Percentiles rank a stretch among this genome's conserved stretches.
phyloP scores from a whole-genome alignment of 2,797 vertebrate species.

The Takifugu rubripes region DNA sequence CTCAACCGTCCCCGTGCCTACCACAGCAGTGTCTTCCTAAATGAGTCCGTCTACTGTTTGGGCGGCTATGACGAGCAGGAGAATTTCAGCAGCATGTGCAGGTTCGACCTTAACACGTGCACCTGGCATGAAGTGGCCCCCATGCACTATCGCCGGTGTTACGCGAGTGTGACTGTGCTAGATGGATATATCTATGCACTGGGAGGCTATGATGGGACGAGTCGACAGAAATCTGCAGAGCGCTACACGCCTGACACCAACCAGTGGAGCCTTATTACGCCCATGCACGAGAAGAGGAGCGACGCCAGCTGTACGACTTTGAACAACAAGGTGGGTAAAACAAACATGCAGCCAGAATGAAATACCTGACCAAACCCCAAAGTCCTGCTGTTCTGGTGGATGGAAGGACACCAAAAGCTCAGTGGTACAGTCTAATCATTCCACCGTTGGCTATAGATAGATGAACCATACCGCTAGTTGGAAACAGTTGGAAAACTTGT shows the following conservation, averaged over 20 bases:
- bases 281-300: conserved; percentile 77
- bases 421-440: too few species aligned
- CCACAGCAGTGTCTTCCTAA: conserved; percentile 73
- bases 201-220: conserved; percentile 79
- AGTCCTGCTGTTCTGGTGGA: too few species aligned
- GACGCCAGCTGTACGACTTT: conserved; percentile 78
- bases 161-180: conserved; percentile 77
- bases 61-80: conserved; percentile 77
- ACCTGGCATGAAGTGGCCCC: conserved; percentile 80
- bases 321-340: conserved; percentile 62
- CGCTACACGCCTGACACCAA: conserved; percentile 77
- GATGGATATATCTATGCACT: conserved; percentile 80
- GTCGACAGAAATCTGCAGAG: conserved; percentile 76
- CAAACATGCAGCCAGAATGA: background rate
- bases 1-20: conserved; percentile 76
- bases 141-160: conserved; percentile 81
- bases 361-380: too few species aligned
- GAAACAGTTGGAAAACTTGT: too few species aligned
- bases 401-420: too few species aligned
- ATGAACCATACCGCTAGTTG: too few species aligned
- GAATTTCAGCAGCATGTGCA: conserved; percentile 76
- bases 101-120: conserved; percentile 70
- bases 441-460: too few species aligned
- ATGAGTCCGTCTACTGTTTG: conserved; percentile 51
- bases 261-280: conserved; percentile 79